These are phyloP conservation scores for Epiblema foenella DNA, from an alignment of 2,888 invertebrate genomes.

Conservation along the genomic window DNA sequence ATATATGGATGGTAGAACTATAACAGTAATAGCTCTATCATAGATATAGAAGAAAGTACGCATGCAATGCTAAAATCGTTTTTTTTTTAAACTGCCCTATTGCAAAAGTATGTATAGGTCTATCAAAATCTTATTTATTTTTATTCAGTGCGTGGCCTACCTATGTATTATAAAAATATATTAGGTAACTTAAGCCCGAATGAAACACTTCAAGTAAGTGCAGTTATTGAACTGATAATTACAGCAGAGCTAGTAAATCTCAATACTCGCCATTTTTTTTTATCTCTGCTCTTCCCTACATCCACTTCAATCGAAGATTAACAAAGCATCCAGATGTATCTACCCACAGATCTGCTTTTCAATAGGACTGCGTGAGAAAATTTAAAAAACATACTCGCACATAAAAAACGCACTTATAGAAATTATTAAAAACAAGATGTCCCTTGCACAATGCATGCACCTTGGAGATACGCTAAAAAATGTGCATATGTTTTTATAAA, in stretches of 20 bases:
- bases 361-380: conserved; percentile 82
- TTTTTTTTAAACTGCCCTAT: too few relatives aligned
- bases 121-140: too few relatives aligned
- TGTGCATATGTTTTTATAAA: conserved; percentile 84
- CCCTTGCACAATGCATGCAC: conserved; percentile 77
- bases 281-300: conserved; percentile 53
- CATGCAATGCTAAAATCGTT: too few relatives aligned
- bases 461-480: conserved; percentile 82
- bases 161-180: too few relatives aligned
- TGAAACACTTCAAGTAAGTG: neutral
- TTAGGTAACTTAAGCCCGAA: neutral
- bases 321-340: conserved; percentile 79
- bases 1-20: neutral
- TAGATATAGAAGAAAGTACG: too few relatives aligned
- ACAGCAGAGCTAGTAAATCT: conserved; percentile 18
- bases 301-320: conserved; percentile 69
- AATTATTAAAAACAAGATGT: conserved; percentile 80
- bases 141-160: too few relatives aligned
- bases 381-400: conserved; percentile 80
- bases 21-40: neutral
- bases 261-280: conserved; percentile 41
- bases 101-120: too few relatives aligned
- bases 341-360: conserved; percentile 81
- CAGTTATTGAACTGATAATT: conserved; percentile 1
- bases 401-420: conserved; percentile 76